Conservation (phyloP, 2,797 vertebrate genomes). For the Apogon hyalosoma region DNA sequence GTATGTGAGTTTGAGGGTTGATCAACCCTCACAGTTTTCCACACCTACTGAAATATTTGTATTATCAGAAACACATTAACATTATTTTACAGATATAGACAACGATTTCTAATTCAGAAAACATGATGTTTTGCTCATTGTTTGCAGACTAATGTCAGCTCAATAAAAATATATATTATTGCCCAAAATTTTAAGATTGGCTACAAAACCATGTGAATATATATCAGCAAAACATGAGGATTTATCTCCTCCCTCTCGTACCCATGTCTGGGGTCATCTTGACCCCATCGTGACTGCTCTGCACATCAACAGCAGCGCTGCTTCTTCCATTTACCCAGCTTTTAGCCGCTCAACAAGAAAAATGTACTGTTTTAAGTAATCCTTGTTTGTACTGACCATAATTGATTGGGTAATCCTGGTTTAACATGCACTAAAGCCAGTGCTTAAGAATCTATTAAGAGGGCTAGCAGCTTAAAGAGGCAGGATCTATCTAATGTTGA, state of each 20-base stretch:
- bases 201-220: constrained; percentile 20
- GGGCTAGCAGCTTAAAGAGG: constrained; percentile 86
- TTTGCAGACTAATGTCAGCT: not conserved
- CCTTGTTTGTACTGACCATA: constrained; percentile 89
- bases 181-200: constrained; percentile 1
- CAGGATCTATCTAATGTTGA: constrained; percentile 83
- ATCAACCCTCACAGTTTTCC: constrained; percentile 57
- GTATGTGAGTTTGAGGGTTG: constrained; percentile 72
- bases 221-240: constrained; percentile 40
- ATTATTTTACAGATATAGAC: not conserved
- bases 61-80: constrained; percentile 14
- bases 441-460: constrained; percentile 90
- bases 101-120: not conserved
- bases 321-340: constrained; percentile 79
- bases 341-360: constrained; percentile 86
- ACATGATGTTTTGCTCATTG: not conserved
- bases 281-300: constrained; percentile 64
- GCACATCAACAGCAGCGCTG: constrained; percentile 67
- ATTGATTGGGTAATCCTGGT: constrained; percentile 92
- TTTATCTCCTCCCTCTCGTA: constrained; percentile 43
- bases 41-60: constrained; percentile 50
- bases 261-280: constrained; percentile 54
- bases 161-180: not conserved
- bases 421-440: constrained; percentile 91
- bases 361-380: constrained; percentile 91